Base-by-base conservation (phyloP, 2,113 vertebrate genomes). In the Heptranchias perlo region DNA sequence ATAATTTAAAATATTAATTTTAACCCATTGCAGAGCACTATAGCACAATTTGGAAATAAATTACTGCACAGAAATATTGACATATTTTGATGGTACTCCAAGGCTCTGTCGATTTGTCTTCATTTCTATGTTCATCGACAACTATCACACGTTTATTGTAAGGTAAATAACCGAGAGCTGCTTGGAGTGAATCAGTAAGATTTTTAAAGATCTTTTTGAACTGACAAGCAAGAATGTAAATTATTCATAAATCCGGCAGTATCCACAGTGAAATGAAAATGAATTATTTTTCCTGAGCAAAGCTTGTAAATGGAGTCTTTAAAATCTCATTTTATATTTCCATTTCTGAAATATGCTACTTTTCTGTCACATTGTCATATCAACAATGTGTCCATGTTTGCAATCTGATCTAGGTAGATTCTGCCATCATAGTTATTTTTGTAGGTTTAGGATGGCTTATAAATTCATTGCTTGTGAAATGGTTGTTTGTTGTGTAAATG, bases 221-320 rank as follows among this genome's bases (percentile, higher is more conserved):
- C 31, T 35, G 39, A 62, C 35, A 47, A 96, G 89, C 44, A 39
- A 35, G 84, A 96, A 62, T 64, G 73, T 96, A 82, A 69, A 96
- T 96, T 96, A 96, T 96, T 96, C 52, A 96, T 96, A 62, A 78
- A 78, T 52, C 73, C 23, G 14, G 54, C 93, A 44, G 69, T 82
- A 76, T 93, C 89, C 73, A 52, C n/a, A 31, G 91, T 76, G n/a
- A 69, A 95, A 84, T 94, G 93, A 94, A 86, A 58, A 94, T 96
- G 84, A 86, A 96, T 94, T 73, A 76, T 95, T 69, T 94, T 73
- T 95, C 64, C 94, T 31, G 21, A 69, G 94, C 64, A 95, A 73
- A 73, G 28, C 65, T 95, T 47, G 10, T 95, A 69, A 95, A 52
- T 69, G 94, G 65, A 73, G 64, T 67, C 94, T 73, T 95, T 52